Percentiles rank a stretch among this genome's conserved stretches.
These are phyloP conservation scores for Maconellicoccus hirsutus DNA, from an alignment of 1,140 invertebrate genomes.

Conservation along the genomic window DNA sequence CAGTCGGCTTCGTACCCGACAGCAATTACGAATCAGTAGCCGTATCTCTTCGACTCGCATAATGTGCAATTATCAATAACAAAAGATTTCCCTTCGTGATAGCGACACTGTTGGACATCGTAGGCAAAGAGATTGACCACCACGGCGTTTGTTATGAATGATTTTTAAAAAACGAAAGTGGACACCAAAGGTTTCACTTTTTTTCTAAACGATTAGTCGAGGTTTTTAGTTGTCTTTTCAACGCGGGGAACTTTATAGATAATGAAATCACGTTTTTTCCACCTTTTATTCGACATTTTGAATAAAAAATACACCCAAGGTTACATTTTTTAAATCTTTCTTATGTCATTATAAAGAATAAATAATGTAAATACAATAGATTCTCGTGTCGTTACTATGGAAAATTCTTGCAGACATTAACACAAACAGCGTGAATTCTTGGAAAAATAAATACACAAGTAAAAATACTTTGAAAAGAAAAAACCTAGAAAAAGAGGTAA, in stretches of 20 bases:
- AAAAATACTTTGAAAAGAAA: too few species aligned
- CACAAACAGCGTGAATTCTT: too few species aligned
- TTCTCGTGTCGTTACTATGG: too few species aligned
- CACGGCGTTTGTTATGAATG: background rate
- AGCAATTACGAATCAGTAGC: background rate
- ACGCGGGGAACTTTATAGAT: background rate
- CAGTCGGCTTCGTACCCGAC: background rate
- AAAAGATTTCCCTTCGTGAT: background rate
- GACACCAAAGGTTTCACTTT: background rate
- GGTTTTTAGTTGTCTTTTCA: background rate
- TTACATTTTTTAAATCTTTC: background rate
- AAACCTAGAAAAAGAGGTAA: too few species aligned
- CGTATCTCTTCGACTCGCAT: background rate
- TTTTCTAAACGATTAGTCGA: background rate
- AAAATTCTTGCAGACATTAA: too few species aligned
- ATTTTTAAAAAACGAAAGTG: background rate
- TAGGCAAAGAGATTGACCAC: background rate
- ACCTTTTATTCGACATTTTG: background rate
- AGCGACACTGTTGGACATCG: background rate
- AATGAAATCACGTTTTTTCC: background rate
- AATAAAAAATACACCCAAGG: background rate
- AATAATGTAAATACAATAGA: too few species aligned
- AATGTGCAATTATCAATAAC: background rate
- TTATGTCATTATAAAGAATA: background rate
- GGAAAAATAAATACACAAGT: too few species aligned